Conservation (phyloP, 2,113 vertebrate species). For the Psettodes erumei region DNA sequence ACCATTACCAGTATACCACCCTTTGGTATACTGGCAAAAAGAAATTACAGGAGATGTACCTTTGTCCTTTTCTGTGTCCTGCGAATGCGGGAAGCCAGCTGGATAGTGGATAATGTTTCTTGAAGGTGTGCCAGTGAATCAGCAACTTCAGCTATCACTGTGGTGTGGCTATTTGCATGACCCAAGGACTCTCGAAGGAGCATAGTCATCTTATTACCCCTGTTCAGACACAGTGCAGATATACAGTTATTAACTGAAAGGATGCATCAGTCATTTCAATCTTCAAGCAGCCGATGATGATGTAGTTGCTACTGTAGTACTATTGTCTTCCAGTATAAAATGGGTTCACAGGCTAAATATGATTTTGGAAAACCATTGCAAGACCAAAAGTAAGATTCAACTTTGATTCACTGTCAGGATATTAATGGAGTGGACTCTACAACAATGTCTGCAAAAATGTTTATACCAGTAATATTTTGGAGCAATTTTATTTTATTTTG, state of each 20-base stretch:
- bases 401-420: background rate
- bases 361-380: background rate
- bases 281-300: background rate
- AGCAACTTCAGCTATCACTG: conserved; percentile 93
- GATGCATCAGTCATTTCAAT: background rate
- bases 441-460: background rate
- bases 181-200: conserved; percentile 93
- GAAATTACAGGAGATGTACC: conserved; percentile 76
- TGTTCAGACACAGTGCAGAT: conserved; percentile 69
- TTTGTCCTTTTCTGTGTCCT: conserved; percentile 95
- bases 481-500: too few species aligned
- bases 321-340: background rate
- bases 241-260: background rate
- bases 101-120: conserved; percentile 92
- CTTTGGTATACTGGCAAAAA: background rate
- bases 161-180: conserved; percentile 92
- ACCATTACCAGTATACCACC: background rate
- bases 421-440: background rate
- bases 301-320: background rate
- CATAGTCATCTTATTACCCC: conserved; percentile 95
- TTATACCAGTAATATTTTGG: background rate
- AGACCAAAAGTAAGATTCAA: background rate
- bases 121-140: conserved; percentile 85
- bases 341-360: background rate
- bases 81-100: conserved; percentile 91